These are phyloP conservation scores for Drepana arcuata DNA, from an alignment of 1,140 invertebrate species.

Conservation along the genomic window DNA sequence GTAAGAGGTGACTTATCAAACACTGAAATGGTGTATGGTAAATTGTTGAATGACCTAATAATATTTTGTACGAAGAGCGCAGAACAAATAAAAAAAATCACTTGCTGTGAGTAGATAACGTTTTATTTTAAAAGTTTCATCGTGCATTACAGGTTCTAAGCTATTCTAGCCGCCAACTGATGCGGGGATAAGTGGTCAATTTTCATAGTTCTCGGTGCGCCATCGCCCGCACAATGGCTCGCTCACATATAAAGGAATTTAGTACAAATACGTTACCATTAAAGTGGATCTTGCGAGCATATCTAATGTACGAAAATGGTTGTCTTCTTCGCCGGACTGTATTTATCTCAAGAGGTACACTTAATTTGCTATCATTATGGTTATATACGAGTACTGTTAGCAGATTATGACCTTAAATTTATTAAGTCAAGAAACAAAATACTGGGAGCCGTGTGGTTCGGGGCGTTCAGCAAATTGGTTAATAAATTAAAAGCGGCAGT, in stretches of 20 bases:
- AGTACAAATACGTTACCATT: too few relatives aligned
- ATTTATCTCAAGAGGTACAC: constrained; percentile 13
- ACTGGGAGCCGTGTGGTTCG: constrained; percentile 40
- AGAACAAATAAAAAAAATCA: too few relatives aligned
- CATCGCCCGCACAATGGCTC: constrained; percentile 1
- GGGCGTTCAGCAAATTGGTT: constrained; percentile 64
- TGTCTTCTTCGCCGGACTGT: too few relatives aligned
- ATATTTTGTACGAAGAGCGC: too few relatives aligned
- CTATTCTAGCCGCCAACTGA: constrained; percentile 9
- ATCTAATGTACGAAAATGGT: too few relatives aligned
- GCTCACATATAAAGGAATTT: constrained; percentile 2
- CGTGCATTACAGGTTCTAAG: constrained; percentile 5
- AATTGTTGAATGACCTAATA: too few relatives aligned
- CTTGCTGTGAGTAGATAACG: background rate
- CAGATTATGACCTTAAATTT: constrained; percentile 58
- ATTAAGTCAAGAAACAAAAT: constrained; percentile 67
- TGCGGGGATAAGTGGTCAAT: constrained; percentile 15
- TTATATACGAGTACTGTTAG: constrained; percentile 38
- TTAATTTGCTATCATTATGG: constrained; percentile 17
- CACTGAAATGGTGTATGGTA: too few relatives aligned
- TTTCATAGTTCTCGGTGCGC: constrained; percentile 12
- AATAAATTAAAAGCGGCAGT: constrained; percentile 68
- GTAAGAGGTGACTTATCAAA: too few relatives aligned
- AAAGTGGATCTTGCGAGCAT: too few relatives aligned
- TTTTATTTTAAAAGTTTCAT: background rate